phyloP scores from a whole-genome alignment of 2,797 vertebrate genomes.

The Nyctibius grandis region DNA sequence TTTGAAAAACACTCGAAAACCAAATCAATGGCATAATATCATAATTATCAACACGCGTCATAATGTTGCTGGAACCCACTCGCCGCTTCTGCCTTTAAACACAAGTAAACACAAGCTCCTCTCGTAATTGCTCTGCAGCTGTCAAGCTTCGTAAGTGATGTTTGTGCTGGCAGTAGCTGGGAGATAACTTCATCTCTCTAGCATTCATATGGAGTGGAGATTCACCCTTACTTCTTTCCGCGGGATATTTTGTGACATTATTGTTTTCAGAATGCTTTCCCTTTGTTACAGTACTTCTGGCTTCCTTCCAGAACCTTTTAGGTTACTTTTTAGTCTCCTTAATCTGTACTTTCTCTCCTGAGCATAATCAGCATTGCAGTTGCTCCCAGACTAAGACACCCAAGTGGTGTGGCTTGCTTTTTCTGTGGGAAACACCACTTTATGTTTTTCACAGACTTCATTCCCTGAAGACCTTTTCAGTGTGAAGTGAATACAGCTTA shows the following conservation, averaged over 20 bases:
- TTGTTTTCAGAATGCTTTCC: not conserved
- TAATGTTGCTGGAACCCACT: not conserved
- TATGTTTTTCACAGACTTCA: not conserved
- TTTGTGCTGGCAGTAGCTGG: constrained; percentile 13
- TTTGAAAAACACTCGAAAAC: constrained; percentile 37
- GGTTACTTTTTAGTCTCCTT: not conserved
- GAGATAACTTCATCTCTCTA: not conserved
- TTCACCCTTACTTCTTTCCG: constrained; percentile 35
- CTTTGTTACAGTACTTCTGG: constrained; percentile 15
- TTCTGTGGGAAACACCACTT: not conserved
- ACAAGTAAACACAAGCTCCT: not conserved
- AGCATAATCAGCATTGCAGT: not conserved
- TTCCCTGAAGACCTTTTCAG: not conserved
- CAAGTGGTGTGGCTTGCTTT: not conserved
- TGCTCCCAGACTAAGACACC: not conserved
- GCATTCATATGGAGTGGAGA: not conserved
- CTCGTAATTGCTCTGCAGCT: not conserved
- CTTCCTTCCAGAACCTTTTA: constrained; percentile 7
- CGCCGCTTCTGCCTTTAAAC: not conserved
- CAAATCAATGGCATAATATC: not conserved
- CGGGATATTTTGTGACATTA: constrained; percentile 42
- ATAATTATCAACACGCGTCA: not conserved
- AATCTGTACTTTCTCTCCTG: not conserved
- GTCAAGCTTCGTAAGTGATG: not conserved
- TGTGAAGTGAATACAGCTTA: not conserved